Evolutionary conservation across 2,113 vertebrate species (phyloP).

Genomic region (Gymnorhina tibicen): DNA sequence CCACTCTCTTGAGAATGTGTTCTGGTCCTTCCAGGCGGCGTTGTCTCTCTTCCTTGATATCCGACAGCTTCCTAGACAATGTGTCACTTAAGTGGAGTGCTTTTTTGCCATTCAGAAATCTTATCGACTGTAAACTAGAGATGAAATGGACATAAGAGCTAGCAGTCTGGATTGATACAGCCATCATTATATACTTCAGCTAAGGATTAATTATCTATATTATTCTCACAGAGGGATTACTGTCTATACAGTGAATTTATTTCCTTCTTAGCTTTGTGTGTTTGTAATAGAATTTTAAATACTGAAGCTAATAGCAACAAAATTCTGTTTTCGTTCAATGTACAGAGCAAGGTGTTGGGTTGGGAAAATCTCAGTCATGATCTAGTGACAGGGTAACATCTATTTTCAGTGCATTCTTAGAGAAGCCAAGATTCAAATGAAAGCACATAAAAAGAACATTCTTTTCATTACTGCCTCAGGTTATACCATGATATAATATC

Average conservation of each 20-base stretch:
- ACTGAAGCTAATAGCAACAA: neutral
- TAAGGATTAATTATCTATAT: neutral
- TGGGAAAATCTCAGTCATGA: neutral
- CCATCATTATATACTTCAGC: neutral
- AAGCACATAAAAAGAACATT: neutral
- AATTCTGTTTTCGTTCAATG: neutral
- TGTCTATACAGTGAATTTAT: neutral
- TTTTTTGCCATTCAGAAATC: neutral
- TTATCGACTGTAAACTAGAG: conserved; percentile 12
- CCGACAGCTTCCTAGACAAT: neutral
- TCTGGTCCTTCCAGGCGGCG: neutral
- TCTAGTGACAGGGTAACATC: neutral
- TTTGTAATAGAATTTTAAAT: neutral
- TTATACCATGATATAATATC: neutral
- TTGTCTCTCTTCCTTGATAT: conserved; percentile 7
- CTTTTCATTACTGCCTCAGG: neutral
- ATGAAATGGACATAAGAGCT: neutral
- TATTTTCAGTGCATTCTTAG: neutral
- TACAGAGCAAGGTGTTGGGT: neutral
- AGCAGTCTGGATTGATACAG: neutral
- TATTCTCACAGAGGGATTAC: neutral
- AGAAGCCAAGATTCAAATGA: neutral
- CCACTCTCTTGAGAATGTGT: neutral
- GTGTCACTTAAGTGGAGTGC: neutral
- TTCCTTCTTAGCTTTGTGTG: neutral